Percentiles rank a stretch among this genome's conserved stretches.
phyloP scores from a whole-genome alignment of 2,888 invertebrate species.

The Chelonus formosanus region DNA sequence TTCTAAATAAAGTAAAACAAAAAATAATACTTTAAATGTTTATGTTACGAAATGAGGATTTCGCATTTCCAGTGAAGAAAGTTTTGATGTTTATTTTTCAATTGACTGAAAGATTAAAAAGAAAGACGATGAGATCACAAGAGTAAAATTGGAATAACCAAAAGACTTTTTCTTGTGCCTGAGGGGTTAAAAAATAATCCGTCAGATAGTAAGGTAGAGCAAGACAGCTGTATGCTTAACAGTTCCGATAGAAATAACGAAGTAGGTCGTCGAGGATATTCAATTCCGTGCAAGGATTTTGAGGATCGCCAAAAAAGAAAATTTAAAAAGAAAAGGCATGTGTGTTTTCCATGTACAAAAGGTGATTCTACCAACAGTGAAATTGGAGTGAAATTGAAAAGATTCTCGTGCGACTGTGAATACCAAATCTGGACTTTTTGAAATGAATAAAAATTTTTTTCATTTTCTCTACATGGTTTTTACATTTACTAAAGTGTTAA shows the following conservation, averaged over 20 bases:
- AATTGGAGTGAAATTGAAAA: constrained; percentile 37
- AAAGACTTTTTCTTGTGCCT: constrained; percentile 29
- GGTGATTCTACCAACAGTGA: constrained; percentile 30
- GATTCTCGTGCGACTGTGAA: constrained; percentile 22
- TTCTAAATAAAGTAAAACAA: too few species aligned
- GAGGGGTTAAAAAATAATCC: constrained; percentile 39
- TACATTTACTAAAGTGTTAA: too few species aligned
- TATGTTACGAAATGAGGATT: not conserved
- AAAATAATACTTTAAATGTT: too few species aligned
- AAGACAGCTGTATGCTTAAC: constrained; percentile 31
- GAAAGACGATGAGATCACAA: constrained; percentile 21
- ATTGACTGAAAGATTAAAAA: constrained; percentile 24
- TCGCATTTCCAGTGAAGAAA: not conserved
- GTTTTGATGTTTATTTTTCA: not conserved
- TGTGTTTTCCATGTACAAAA: constrained; percentile 29
- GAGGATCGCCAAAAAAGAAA: constrained; percentile 19
- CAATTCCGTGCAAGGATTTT: constrained; percentile 37
- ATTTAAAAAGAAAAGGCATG: constrained; percentile 5
- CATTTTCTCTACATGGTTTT: too few species aligned
- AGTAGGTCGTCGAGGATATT: constrained; percentile 41
- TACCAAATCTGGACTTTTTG: constrained; percentile 20
- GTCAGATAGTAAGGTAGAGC: constrained; percentile 32
- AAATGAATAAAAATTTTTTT: too few species aligned
- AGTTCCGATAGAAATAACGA: constrained; percentile 43
- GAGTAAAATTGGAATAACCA: constrained; percentile 44